These are phyloP conservation scores for Enteromius treurensis DNA, from an alignment of 2,797 vertebrate genomes.

Conservation along the genomic window DNA sequence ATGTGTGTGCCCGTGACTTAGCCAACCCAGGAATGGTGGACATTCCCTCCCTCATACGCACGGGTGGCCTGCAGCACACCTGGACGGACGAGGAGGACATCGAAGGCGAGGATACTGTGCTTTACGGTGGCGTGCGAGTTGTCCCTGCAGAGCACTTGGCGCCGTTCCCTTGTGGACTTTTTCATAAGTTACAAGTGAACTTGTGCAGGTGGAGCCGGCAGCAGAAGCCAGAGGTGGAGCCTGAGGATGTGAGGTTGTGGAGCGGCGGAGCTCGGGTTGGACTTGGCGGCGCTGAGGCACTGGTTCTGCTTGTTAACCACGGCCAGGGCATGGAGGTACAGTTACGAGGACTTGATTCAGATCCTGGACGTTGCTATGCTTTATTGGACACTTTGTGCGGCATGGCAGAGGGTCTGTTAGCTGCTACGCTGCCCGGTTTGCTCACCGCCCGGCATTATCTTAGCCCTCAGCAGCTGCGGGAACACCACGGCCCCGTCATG, in stretches of 20 bases:
- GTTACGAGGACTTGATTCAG: conserved; percentile 88
- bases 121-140: conserved; percentile 92
- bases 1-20: conserved; percentile 91
- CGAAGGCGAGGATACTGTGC: conserved; percentile 77
- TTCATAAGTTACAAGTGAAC: conserved; percentile 98
- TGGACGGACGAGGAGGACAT: conserved; percentile 94
- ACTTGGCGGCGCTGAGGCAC: conserved; percentile 86
- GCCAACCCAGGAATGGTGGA: conserved; percentile 95
- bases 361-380: conserved; percentile 89
- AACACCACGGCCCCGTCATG: conserved; percentile 94
- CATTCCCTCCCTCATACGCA: conserved; percentile 94
- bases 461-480: conserved; percentile 95
- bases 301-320: conserved; percentile 94
- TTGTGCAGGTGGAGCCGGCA: conserved; percentile 96
- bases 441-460: conserved; percentile 92
- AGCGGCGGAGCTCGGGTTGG: conserved; percentile 90
- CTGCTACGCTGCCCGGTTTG: conserved; percentile 90
- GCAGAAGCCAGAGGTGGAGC: conserved; percentile 87
- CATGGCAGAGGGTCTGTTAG: conserved; percentile 90
- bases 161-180: conserved; percentile 94
- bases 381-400: conserved; percentile 93
- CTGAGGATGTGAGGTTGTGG: conserved; percentile 89
- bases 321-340: conserved; percentile 96
- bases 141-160: conserved; percentile 95
- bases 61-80: conserved; percentile 90